phyloP scores from a whole-genome alignment of 2,797 vertebrate genomes.

The Vireo griseus region DNA sequence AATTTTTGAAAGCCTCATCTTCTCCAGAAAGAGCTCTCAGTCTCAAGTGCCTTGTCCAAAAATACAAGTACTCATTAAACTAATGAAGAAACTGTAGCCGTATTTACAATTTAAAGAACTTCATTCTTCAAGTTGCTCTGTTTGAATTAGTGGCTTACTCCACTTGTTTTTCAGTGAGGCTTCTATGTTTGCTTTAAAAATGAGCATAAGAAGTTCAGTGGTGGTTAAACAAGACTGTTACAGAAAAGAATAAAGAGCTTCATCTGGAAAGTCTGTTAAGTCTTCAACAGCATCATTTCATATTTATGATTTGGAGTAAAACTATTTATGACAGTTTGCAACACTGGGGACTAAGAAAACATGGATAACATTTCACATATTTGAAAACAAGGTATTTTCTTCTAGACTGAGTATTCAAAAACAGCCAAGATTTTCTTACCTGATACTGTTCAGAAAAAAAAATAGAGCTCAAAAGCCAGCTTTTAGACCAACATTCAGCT shows the following conservation, averaged over 20 bases:
- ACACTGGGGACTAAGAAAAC: neutral
- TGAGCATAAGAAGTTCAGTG: neutral
- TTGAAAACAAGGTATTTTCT: neutral
- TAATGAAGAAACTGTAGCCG: neutral
- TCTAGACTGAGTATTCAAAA: neutral
- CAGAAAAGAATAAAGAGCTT: neutral
- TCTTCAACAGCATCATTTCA: neutral
- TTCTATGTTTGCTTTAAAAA: neutral
- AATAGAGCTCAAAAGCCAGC: neutral
- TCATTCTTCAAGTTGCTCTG: neutral
- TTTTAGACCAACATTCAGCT: neutral
- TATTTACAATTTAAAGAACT: neutral
- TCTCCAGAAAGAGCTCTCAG: neutral
- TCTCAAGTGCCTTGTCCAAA: neutral
- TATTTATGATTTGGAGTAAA: neutral
- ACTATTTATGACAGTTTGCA: neutral
- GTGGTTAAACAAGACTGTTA: neutral
- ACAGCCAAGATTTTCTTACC: neutral
- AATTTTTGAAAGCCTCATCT: neutral
- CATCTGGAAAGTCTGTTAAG: neutral
- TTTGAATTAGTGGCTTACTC: neutral
- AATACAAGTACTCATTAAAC: neutral
- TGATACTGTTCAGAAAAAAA: neutral
- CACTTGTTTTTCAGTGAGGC: neutral
- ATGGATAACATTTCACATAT: neutral